These are phyloP conservation scores for Eurystomus gularis DNA, from an alignment of 2,113 vertebrate species.

Conservation along the genomic window DNA sequence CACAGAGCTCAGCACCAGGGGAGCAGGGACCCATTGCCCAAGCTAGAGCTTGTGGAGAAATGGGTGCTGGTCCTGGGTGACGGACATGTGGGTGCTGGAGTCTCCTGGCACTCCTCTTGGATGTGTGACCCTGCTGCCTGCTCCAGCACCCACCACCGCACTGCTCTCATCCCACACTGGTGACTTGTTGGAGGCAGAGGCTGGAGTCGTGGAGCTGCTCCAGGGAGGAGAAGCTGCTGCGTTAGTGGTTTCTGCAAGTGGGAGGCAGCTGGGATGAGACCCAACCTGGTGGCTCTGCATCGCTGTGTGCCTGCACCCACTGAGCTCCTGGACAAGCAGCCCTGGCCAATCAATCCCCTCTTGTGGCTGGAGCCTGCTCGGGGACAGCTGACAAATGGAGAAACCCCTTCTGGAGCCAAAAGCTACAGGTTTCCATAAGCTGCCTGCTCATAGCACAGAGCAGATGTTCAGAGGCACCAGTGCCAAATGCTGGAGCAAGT, in stretches of 20 bases:
- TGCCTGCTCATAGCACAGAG: neutral
- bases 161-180: neutral
- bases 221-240: neutral
- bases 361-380: fast-evolving
- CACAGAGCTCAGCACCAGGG: fast-evolving
- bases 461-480: neutral
- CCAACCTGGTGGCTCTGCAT: neutral
- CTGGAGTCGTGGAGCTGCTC: neutral
- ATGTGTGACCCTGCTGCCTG: neutral
- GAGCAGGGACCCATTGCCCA: neutral
- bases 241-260: neutral
- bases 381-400: neutral
- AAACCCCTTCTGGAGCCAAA: neutral
- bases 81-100: neutral
- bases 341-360: neutral
- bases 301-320: fast-evolving
- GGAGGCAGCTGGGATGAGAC: neutral
- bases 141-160: neutral
- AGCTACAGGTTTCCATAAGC: neutral
- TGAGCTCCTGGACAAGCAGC: neutral
- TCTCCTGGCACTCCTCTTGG: fast-evolving
- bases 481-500: neutral
- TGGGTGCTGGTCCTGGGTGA: neutral
- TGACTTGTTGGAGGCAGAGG: neutral
- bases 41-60: neutral